A percentile compares a stretch with the other conserved stretches of the same genome.
Conservation (phyloP, 64 coral and sea anemone genomes). For the Actinia equina region DNA sequence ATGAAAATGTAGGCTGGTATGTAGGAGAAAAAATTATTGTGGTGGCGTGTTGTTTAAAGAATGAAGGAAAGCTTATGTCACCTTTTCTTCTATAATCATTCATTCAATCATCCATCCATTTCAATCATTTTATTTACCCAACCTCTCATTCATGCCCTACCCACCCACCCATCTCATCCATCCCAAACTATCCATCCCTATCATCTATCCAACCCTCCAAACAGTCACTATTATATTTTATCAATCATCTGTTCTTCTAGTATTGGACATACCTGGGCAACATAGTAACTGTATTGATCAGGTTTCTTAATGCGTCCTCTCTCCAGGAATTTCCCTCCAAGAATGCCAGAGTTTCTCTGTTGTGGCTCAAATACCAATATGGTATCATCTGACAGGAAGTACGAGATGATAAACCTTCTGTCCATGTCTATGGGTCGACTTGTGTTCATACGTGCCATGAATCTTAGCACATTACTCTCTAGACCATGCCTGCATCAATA, state of each 20-base stretch:
- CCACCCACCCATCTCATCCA: neutral
- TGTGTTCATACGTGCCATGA: slow-evolving; percentile 90
- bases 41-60: neutral
- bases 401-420: slow-evolving; percentile 93
- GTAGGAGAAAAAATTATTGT: too few relatives aligned
- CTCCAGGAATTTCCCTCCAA: slow-evolving; percentile 95
- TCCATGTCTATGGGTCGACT: slow-evolving; percentile 92
- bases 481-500: slow-evolving; percentile 68
- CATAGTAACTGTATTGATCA: slow-evolving; percentile 58
- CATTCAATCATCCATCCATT: too few relatives aligned
- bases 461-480: slow-evolving; percentile 97
- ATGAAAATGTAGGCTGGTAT: neutral
- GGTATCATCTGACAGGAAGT: slow-evolving; percentile 92
- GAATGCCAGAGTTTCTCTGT: slow-evolving; percentile 93
- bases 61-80: too few relatives aligned
- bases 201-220: too few relatives aligned
- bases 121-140: too few relatives aligned
- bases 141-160: too few relatives aligned
- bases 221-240: too few relatives aligned
- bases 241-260: too few relatives aligned
- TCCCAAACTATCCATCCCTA: too few relatives aligned
- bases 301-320: slow-evolving; percentile 77
- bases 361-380: slow-evolving; percentile 90
- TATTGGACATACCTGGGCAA: slow-evolving; percentile 54
- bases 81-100: too few relatives aligned